Conservation (phyloP, 2,113 vertebrate genomes). For the Indicator maculatus region DNA sequence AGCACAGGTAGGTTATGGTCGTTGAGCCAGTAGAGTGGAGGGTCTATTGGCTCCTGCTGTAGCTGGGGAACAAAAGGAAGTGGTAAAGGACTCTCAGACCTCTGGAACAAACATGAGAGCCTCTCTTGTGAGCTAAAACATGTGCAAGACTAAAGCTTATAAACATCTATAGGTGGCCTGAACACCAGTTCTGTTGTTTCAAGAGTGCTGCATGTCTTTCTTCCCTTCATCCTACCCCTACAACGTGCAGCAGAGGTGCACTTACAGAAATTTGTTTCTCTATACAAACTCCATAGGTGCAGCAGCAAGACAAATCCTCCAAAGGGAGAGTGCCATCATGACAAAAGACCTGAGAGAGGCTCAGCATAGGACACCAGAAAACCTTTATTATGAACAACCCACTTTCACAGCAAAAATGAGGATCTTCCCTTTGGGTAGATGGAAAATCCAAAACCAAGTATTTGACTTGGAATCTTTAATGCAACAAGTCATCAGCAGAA, state of each 20-base stretch:
- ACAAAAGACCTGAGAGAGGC: slow-evolving; percentile 55
- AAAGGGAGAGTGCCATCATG: slow-evolving; percentile 45
- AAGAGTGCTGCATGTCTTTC: not conserved
- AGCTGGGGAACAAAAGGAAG: not conserved
- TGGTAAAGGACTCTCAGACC: not conserved
- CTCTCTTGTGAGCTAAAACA: not conserved
- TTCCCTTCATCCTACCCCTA: not conserved
- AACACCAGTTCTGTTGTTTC: not conserved
- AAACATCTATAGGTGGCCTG: not conserved
- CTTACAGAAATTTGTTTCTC: not conserved
- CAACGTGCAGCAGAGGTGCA: not conserved
- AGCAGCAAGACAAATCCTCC: slow-evolving; percentile 70
- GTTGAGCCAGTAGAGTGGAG: not conserved
- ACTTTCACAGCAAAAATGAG: slow-evolving; percentile 62
- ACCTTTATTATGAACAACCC: slow-evolving; percentile 50
- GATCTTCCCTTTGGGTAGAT: slow-evolving; percentile 71
- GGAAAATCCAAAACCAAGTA: slow-evolving; percentile 73
- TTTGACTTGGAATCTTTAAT: not conserved
- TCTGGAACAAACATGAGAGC: not conserved
- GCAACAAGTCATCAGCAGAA: not conserved
- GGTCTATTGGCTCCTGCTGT: not conserved
- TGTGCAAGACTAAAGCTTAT: not conserved
- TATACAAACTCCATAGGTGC: slow-evolving; percentile 38
- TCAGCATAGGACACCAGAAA: slow-evolving; percentile 63
- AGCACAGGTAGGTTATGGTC: not conserved